Evolutionary conservation across 2,113 vertebrate genomes (phyloP).

Genomic region (Lycaon pictus): DNA sequence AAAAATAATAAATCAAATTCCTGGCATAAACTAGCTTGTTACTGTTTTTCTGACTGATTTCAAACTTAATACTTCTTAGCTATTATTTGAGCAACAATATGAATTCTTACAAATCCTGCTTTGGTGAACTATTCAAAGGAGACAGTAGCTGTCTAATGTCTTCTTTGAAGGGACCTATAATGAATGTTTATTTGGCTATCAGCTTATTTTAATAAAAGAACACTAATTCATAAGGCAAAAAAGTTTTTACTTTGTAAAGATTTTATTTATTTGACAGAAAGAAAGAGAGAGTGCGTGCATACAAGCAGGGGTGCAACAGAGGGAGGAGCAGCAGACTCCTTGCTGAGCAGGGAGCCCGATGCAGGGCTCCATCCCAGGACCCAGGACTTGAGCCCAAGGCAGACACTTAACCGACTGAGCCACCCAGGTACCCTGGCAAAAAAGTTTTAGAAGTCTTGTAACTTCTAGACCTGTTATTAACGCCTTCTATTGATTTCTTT

Average conservation of each 20-base stretch:
- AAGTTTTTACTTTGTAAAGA: background rate
- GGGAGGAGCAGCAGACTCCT: no score
- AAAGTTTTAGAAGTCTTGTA: background rate
- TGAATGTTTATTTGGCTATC: background rate
- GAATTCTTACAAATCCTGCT: slow-evolving; percentile 40
- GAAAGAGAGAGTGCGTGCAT: no score
- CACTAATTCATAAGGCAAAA: background rate
- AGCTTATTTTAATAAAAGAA: background rate
- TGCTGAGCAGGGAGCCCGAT: no score
- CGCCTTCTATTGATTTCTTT: background rate
- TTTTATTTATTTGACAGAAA: no score
- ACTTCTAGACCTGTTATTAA: slow-evolving; percentile 46
- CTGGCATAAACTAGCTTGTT: background rate
- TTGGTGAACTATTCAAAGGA: slow-evolving; percentile 42
- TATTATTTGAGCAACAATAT: background rate
- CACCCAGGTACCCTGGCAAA: background rate
- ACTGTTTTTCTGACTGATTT: background rate
- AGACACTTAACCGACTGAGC: no score
- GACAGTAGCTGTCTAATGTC: background rate
- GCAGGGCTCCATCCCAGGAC: no score
- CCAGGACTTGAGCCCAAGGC: no score
- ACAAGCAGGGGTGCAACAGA: no score
- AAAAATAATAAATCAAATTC: no score
- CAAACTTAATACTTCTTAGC: background rate
- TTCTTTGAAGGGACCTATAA: background rate